phyloP scores from a whole-genome alignment of 35 echinoderm and acorn worm genomes.

The Apostichopus parvimensis region DNA sequence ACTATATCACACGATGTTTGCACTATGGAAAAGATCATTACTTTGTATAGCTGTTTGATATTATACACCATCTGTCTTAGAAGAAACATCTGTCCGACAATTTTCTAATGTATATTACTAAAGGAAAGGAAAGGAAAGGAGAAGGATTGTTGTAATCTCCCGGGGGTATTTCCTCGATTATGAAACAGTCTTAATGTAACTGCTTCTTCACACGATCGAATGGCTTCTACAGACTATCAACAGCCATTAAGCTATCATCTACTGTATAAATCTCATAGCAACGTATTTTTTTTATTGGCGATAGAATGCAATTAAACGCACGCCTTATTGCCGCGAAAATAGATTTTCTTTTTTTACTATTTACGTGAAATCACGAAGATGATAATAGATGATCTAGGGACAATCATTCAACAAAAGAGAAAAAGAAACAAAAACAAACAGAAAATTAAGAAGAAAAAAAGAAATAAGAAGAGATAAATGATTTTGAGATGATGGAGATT shows the following conservation, averaged over 20 bases:
- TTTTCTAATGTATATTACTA: not conserved
- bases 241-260: too few relatives aligned
- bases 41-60: not conserved
- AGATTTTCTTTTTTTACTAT: not conserved
- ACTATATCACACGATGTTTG: not conserved
- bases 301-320: constrained; percentile 11
- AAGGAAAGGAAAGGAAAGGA: not conserved
- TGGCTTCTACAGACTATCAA: not conserved
- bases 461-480: not conserved
- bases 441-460: not conserved
- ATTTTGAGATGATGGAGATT: not conserved
- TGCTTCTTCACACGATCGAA: not conserved
- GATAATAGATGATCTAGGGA: not conserved
- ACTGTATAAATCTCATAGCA: not conserved
- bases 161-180: not conserved
- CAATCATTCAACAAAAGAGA: not conserved
- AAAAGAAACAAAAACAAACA: not conserved
- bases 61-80: not conserved
- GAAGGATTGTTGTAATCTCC: not conserved
- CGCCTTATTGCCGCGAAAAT: constrained; percentile 20
- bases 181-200: not conserved
- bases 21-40: not conserved
- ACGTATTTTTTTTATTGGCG: not conserved
- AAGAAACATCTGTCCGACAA: not conserved
- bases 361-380: not conserved